Percentiles rank a stretch among this genome's conserved stretches.
Evolutionary conservation across 2,888 invertebrate species (phyloP).

Genomic region (Lycaena phlaeas): DNA sequence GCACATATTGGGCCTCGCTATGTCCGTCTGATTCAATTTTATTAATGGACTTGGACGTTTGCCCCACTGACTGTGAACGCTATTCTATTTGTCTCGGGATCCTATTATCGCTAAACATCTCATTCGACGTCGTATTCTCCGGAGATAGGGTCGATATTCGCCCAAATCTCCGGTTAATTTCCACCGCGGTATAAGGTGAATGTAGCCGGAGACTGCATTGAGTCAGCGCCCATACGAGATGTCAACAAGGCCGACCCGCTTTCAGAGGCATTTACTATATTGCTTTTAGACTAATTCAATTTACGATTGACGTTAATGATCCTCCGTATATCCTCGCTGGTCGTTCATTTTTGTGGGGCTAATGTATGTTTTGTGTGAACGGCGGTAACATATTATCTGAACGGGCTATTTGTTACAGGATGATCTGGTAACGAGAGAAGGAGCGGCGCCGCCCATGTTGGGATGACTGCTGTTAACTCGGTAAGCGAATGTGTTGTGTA

Average conservation of each 20-base stretch:
- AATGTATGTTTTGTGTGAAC: not conserved
- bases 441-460: constrained; percentile 40
- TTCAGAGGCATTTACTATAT: constrained; percentile 48
- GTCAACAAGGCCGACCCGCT: constrained; percentile 55
- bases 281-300: constrained; percentile 52
- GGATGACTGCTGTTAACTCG: constrained; percentile 79
- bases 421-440: constrained; percentile 40
- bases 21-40: constrained; percentile 71
- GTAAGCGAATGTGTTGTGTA: constrained; percentile 47
- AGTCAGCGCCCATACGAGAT: constrained; percentile 45
- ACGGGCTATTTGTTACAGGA: constrained; percentile 50
- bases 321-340: constrained; percentile 22
- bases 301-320: constrained; percentile 39
- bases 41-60: constrained; percentile 72
- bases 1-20: constrained; percentile 63
- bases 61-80: constrained; percentile 66
- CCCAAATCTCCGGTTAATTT: constrained; percentile 21
- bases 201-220: constrained; percentile 50
- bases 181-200: constrained; percentile 27
- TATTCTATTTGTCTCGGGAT: constrained; percentile 54
- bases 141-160: constrained; percentile 35
- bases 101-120: constrained; percentile 30
- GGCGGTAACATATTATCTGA: not conserved
- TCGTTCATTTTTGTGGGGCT: constrained; percentile 15
- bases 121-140: constrained; percentile 35